Evolutionary conservation across 2,888 invertebrate species (phyloP).

Genomic region (Harpalus rubripes): DNA sequence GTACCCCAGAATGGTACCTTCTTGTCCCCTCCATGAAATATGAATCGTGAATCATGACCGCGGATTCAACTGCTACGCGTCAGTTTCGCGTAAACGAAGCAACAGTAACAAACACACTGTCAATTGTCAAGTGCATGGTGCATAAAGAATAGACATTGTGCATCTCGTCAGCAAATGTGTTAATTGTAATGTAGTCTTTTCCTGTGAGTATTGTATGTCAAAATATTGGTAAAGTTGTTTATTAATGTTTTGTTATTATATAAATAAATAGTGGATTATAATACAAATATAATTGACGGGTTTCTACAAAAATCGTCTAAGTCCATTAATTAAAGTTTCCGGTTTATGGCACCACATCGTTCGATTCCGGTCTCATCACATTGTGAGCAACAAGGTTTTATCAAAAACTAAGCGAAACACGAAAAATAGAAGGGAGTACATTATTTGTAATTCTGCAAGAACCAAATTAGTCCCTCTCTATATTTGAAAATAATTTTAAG

Average conservation of each 20-base stretch:
- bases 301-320: no score
- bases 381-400: no score
- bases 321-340: no score
- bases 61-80: background rate
- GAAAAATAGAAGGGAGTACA: no score
- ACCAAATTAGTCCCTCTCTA: no score
- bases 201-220: background rate
- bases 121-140: constrained; percentile 27
- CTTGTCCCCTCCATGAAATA: constrained; percentile 8
- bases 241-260: background rate
- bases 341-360: no score
- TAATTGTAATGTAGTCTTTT: background rate
- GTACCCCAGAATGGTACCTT: background rate
- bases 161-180: background rate
- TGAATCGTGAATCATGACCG: background rate
- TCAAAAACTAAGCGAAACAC: no score
- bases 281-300: no score
- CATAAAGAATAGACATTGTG: background rate
- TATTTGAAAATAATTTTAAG: no score
- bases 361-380: no score
- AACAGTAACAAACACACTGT: background rate
- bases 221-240: no score
- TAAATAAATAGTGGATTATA: background rate
- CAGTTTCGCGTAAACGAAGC: constrained; percentile 30
- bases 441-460: no score